Conservation (phyloP, 2,888 invertebrate species). For the Invenusta paracnida region DNA sequence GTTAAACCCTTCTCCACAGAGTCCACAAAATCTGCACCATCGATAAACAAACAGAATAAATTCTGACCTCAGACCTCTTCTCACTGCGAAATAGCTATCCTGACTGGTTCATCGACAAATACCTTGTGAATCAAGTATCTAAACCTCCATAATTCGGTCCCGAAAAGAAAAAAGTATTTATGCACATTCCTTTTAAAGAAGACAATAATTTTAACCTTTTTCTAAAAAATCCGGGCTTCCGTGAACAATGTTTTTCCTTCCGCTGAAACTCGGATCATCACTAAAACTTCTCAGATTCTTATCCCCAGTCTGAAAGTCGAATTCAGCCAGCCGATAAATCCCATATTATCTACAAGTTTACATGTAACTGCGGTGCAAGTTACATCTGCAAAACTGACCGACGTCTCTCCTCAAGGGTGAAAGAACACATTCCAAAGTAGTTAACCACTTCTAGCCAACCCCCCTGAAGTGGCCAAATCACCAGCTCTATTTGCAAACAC, state of each 20-base stretch:
- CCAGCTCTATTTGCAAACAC: neutral
- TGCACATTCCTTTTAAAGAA: neutral
- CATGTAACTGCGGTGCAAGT: neutral
- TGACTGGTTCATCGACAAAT: neutral
- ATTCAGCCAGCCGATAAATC: too few species aligned
- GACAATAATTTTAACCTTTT: neutral
- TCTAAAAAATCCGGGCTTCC: too few species aligned
- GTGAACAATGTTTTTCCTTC: too few species aligned
- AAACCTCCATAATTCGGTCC: neutral
- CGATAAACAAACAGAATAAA: neutral
- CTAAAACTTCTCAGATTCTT: too few species aligned
- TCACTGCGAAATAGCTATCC: neutral
- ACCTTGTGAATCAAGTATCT: neutral
- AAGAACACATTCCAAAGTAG: neutral
- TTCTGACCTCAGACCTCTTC: neutral
- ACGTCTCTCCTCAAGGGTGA: neutral
- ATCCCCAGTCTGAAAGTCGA: too few species aligned
- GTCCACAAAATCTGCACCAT: neutral
- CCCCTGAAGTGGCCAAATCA: neutral
- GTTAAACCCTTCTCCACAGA: neutral
- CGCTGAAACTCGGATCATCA: neutral
- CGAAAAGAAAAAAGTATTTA: neutral
- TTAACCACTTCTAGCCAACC: neutral
- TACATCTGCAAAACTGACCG: neutral
- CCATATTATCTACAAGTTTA: too few species aligned